Evolutionary conservation across 35 echinoderm and acorn worm genomes (phyloP).

Genomic region (Apostichopus californicus): DNA sequence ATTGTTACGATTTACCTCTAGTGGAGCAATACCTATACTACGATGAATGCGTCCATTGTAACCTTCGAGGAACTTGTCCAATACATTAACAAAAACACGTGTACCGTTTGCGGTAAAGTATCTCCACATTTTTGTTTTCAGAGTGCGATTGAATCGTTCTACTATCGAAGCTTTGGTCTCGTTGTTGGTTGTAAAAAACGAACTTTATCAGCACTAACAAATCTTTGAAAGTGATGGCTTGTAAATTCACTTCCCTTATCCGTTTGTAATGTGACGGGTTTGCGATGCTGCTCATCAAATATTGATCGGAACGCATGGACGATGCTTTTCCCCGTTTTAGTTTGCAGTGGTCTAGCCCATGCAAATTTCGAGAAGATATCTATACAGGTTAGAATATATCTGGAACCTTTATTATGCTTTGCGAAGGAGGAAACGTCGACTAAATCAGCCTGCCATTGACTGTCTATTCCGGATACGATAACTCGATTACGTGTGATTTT

Average conservation of each 20-base stretch:
- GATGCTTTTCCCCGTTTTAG: slow-evolving; percentile 46
- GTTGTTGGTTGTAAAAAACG: slow-evolving; percentile 58
- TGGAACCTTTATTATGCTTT: slow-evolving; percentile 62
- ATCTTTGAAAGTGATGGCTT: slow-evolving; percentile 59
- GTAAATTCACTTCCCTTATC: slow-evolving; percentile 66
- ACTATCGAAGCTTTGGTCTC: slow-evolving; percentile 50
- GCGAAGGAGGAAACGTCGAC: slow-evolving; percentile 9
- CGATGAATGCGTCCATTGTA: slow-evolving; percentile 72
- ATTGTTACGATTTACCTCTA: slow-evolving; percentile 33
- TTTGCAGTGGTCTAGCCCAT: slow-evolving; percentile 61
- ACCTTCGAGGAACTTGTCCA: slow-evolving; percentile 39
- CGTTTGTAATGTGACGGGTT: slow-evolving; percentile 56
- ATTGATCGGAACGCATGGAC: slow-evolving; percentile 53
- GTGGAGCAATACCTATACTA: slow-evolving; percentile 63
- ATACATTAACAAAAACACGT: slow-evolving; percentile 20
- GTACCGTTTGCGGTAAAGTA: slow-evolving; percentile 82
- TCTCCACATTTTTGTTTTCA: slow-evolving; percentile 59
- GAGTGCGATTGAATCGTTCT: slow-evolving; percentile 42
- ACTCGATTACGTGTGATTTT: neutral
- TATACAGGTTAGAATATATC: slow-evolving; percentile 74
- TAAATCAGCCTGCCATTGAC: slow-evolving; percentile 46
- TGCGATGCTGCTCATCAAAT: slow-evolving; percentile 31
- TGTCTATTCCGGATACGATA: slow-evolving; percentile 35
- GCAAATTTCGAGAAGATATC: slow-evolving; percentile 75
- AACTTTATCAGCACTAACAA: slow-evolving; percentile 38